Conservation (phyloP, 2,888 invertebrate genomes). For the Holacanthella duospinosa region DNA sequence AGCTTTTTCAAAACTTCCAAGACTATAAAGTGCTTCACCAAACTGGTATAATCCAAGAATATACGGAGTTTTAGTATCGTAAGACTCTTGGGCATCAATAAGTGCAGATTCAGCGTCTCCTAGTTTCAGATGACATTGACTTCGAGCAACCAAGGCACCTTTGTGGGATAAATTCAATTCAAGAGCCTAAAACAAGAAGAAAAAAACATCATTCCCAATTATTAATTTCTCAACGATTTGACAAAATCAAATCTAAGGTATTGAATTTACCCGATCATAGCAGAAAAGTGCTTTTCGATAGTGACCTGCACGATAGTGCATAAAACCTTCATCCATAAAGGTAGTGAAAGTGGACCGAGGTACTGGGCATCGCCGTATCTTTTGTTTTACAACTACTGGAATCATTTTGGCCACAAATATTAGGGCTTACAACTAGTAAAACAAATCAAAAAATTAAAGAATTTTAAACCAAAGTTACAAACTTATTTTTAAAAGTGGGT, state of each 20-base stretch:
- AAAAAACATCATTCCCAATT: no score
- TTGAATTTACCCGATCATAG: conserved; percentile 15
- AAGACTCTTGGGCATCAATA: conserved; percentile 2
- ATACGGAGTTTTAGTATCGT: not conserved
- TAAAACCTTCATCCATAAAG: conserved; percentile 16
- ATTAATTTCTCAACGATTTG: no score
- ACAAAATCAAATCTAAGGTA: not conserved
- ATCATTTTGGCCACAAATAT: no score
- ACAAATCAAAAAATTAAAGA: no score
- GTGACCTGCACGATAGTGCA: conserved; percentile 17
- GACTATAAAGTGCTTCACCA: conserved; percentile 9
- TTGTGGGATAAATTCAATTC: conserved; percentile 7
- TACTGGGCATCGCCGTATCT: not conserved
- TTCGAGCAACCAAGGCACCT: conserved; percentile 11
- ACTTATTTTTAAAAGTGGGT: no score
- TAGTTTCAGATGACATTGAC: conserved; percentile 12
- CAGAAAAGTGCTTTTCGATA: conserved; percentile 14
- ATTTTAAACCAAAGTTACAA: no score
- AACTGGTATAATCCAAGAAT: conserved; percentile 8
- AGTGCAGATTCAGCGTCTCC: conserved; percentile 11
- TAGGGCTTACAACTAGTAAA: no score
- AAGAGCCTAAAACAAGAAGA: conserved; percentile 3
- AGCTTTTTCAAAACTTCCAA: conserved; percentile 15
- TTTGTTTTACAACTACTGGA: not conserved
- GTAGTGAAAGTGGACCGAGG: conserved; percentile 18